Percentiles rank a stretch among this genome's conserved stretches.
Conservation (phyloP, 2,888 invertebrate species). For the Willowsia nigromaculata region DNA sequence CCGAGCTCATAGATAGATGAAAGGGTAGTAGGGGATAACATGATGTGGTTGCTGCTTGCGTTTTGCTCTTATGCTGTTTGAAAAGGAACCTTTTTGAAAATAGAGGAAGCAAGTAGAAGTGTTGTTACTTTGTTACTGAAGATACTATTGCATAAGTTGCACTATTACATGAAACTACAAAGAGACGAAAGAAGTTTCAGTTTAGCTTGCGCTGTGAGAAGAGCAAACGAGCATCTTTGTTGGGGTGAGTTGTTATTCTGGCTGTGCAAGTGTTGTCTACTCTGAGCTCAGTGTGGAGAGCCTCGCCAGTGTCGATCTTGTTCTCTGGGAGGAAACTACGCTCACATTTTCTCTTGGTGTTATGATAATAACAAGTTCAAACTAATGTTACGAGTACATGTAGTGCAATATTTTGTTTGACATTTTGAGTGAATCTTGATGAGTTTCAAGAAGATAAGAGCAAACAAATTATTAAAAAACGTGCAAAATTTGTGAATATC, state of each 20-base stretch:
- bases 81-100: background rate
- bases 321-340: slow-evolving; percentile 51
- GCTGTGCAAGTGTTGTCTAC: background rate
- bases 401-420: background rate
- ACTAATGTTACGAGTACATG: no score
- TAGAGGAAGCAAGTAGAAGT: background rate
- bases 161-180: background rate
- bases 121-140: background rate
- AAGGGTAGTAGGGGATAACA: background rate
- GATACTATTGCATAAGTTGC: background rate
- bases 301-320: slow-evolving; percentile 41
- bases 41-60: background rate
- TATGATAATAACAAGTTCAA: background rate
- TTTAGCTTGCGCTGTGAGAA: background rate
- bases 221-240: background rate
- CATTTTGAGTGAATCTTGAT: background rate
- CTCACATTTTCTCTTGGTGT: slow-evolving; percentile 13
- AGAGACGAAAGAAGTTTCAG: background rate
- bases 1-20: slow-evolving; percentile 11
- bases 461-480: background rate
- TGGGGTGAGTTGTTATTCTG: background rate
- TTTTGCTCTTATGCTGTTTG: background rate
- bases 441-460: background rate
- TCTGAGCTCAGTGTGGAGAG: background rate
- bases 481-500: background rate